phyloP scores from a whole-genome alignment of 92 coral and sea anemone genomes.

The Phenganax stokvisi region DNA sequence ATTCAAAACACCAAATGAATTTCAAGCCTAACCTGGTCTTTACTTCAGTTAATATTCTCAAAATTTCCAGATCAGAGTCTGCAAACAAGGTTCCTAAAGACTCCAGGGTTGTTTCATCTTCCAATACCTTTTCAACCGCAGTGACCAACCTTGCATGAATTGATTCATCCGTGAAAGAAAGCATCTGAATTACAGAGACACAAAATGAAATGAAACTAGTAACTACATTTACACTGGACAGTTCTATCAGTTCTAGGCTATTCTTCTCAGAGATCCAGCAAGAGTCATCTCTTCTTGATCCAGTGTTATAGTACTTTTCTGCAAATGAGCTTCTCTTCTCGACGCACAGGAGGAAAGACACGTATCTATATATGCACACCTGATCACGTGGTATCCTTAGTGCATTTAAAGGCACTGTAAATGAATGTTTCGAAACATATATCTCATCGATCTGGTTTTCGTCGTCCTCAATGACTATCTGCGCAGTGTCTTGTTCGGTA shows the following conservation, averaged over 20 bases:
- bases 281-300: too few species aligned
- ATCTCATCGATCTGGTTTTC: not conserved
- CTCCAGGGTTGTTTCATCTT: constrained; percentile 26
- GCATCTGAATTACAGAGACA: not conserved
- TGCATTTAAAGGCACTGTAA: constrained; percentile 19
- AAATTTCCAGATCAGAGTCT: constrained; percentile 24
- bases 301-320: too few species aligned
- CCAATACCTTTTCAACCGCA: constrained; percentile 4
- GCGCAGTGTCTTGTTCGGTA: constrained; percentile 24
- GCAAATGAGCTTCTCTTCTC: too few species aligned
- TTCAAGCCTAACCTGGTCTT: constrained; percentile 58
- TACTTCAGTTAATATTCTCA: constrained; percentile 59
- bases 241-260: not conserved
- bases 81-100: constrained; percentile 26
- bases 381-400: constrained; percentile 13
- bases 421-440: constrained; percentile 12
- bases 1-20: too few species aligned
- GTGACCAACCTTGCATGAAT: not conserved
- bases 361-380: not conserved
- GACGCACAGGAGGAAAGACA: too few species aligned
- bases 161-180: constrained; percentile 12
- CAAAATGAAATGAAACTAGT: not conserved
- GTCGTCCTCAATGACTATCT: not conserved
- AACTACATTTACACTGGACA: not conserved
- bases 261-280: not conserved